Evolutionary conservation across 2,797 vertebrate genomes (phyloP), one percentile per base, ranked within the genome.

Genomic region (Mycteria americana): DNA sequence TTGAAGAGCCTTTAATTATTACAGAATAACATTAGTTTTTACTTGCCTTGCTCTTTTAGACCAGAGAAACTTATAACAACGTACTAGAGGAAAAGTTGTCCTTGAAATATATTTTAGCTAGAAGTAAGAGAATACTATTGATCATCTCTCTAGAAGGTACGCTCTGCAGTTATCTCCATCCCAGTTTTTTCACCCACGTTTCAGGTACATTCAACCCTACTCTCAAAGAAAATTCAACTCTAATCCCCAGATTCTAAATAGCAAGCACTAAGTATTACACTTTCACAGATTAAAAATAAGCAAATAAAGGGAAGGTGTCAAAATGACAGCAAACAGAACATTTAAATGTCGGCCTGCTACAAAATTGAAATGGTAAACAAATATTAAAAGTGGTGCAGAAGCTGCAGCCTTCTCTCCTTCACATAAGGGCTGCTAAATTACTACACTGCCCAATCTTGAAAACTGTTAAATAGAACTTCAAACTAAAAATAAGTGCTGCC

Each of bases 401-500:
- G 96, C 95, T 94, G 67, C 67, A 85, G 79, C 93, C 94, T 91
- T 80, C 92, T 94, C 90, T 96, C 87, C 74, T 91, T 96, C 95
- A 92, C 95, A 91, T 57, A 96, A 95, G 95, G 96, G 81, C 60
- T 97, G 96, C 81, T 97, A 95, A 94, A 92, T 78, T 93, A 93
- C 88, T 93, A 67, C 85, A 86, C 56, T 95, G 90, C 77, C 95
- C 96, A 89, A n/a, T 90, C 86, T 92, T 2, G 0, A 81, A 97
- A 95, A 90, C 83, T 95, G 95, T 93, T 96, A 96, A 90, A 86
- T 85, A 85, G 93, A 95, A 79, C 93, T 93, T 89, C 77, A 91
- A 94, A 92, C 96, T 96, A 96, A 97, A 96, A 95, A 96, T 97
- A 96, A 92, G 45, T 74, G 56, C 90, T 95, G 88, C 88, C 90